Evolutionary conservation across 2,113 vertebrate species (phyloP), one percentile per base, ranked within the genome.

Genomic region (Indri indri): DNA sequence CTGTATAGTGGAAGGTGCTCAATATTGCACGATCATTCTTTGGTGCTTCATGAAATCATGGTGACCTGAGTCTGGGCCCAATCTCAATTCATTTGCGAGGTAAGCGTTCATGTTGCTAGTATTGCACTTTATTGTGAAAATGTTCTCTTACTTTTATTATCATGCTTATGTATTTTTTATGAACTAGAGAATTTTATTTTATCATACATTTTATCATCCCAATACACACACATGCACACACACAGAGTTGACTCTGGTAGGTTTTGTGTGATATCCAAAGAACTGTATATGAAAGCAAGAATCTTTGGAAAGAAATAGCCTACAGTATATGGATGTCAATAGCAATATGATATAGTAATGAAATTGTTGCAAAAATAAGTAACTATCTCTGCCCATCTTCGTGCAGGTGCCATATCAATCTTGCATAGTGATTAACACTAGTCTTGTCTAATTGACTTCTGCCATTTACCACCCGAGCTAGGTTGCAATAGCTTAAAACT

Each of bases 61-160:
- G 54, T 83, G 63, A 71, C 66, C 45, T 22, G 63, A 66, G 77
- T 82, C n/a, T 73, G 25, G 40, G 42, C 61, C 37, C 68, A 73
- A 65, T 87, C 47, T 91, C 61, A 84, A 63, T 95, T 96, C 61
- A 76, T 91, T 81, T 93, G 66, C 77, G 91, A 91, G 71, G 40
- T 66, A 81, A 85, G 73, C 20, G 50, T 73, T 80, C 42, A 17
- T 61, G 27, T 37, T 59, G 20, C 20, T 40, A 85, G 37, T 50
- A 27, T n/a, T 91, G 23, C 4, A 76, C 42, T 94, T 82, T 77
- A 92, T 77, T 91, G 71, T 80, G 61, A 97, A 95, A 82, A 77
- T 82, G n/a, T 89, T 61, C 50, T 84, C 25, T 93, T 59, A 40
- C 22, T 74, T 87, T 92, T 71, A 71, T 97, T 71, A n/a, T 85